phyloP scores from a whole-genome alignment of 2,888 invertebrate genomes.

The Ferrisia virgata region DNA sequence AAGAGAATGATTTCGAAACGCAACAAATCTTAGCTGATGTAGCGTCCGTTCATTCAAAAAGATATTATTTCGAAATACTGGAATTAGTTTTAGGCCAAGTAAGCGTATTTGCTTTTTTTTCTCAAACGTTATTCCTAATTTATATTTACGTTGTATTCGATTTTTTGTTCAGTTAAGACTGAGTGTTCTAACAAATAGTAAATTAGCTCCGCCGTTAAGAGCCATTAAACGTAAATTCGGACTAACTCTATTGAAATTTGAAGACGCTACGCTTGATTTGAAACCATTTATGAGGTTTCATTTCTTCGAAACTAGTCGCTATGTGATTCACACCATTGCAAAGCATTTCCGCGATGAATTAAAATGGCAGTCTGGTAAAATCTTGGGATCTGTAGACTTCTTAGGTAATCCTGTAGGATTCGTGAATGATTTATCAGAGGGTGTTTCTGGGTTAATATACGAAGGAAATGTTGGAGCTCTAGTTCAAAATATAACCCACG shows the following conservation, averaged over 20 bases:
- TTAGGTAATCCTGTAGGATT: conserved; percentile 96
- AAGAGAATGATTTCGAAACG: conserved; percentile 77
- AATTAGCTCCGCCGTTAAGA: conserved; percentile 72
- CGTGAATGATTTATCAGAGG: conserved; percentile 92
- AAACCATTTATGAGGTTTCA: conserved; percentile 83
- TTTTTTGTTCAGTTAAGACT: conserved; percentile 53
- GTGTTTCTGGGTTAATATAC: conserved; percentile 83
- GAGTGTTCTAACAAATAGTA: conserved; percentile 83
- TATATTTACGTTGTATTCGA: too few relatives aligned
- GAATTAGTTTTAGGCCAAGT: conserved; percentile 76
- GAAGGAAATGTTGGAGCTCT: conserved; percentile 91
- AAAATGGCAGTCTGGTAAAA: conserved; percentile 91
- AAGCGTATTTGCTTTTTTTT: conserved; percentile 42
- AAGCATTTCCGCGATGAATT: conserved; percentile 79
- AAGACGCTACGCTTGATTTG: conserved; percentile 90
- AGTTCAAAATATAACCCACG: conserved; percentile 94
- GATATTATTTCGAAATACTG: conserved; percentile 83
- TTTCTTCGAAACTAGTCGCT: conserved; percentile 86
- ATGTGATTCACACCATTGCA: conserved; percentile 74
- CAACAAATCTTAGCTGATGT: conserved; percentile 76
- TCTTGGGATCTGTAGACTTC: conserved; percentile 95
- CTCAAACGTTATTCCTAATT: too few relatives aligned
- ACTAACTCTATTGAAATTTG: conserved; percentile 88
- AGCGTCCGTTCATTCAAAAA: conserved; percentile 73
- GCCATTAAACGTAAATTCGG: conserved; percentile 81